These are phyloP conservation scores for Panurus biarmicus DNA, from an alignment of 2,113 vertebrate species.

Conservation along the genomic window DNA sequence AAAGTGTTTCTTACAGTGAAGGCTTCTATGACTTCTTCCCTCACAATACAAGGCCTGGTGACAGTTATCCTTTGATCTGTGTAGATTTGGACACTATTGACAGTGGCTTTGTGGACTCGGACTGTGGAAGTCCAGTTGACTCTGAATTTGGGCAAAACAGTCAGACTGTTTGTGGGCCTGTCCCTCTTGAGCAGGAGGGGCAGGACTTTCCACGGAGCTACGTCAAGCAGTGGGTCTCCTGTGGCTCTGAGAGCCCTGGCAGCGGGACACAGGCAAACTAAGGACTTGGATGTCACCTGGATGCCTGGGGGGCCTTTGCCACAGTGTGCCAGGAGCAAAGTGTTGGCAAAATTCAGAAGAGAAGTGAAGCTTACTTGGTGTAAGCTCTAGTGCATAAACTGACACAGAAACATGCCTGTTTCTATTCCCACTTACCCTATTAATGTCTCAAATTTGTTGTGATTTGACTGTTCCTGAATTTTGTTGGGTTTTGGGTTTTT, in stretches of 20 bases:
- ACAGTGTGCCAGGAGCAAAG: background rate
- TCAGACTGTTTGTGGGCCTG: conserved; percentile 3
- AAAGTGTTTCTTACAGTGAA: conserved; percentile 69
- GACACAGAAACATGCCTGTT: background rate
- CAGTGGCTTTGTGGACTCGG: conserved; percentile 86
- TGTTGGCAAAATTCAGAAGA: background rate
- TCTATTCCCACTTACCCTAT: background rate
- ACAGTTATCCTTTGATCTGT: conserved; percentile 73
- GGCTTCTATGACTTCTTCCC: conserved; percentile 63
- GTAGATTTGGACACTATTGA: conserved; percentile 92
- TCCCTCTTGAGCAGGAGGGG: background rate
- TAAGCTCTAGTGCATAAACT: background rate
- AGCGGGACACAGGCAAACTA: background rate
- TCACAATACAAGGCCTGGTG: conserved; percentile 53
- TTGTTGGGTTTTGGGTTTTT: background rate
- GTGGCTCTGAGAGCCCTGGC: background rate
- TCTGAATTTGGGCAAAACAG: conserved; percentile 67
- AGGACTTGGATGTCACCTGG: background rate
- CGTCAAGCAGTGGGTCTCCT: conserved; percentile 86
- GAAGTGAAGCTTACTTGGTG: background rate
- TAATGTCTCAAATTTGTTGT: background rate
- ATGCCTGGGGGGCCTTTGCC: background rate
- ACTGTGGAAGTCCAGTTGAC: conserved; percentile 81
- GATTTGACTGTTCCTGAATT: background rate
- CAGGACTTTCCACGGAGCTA: conserved; percentile 79